Percentiles rank a stretch among this genome's conserved stretches.
Evolutionary conservation across 2,888 invertebrate genomes (phyloP).

Genomic region (Acleris literana): DNA sequence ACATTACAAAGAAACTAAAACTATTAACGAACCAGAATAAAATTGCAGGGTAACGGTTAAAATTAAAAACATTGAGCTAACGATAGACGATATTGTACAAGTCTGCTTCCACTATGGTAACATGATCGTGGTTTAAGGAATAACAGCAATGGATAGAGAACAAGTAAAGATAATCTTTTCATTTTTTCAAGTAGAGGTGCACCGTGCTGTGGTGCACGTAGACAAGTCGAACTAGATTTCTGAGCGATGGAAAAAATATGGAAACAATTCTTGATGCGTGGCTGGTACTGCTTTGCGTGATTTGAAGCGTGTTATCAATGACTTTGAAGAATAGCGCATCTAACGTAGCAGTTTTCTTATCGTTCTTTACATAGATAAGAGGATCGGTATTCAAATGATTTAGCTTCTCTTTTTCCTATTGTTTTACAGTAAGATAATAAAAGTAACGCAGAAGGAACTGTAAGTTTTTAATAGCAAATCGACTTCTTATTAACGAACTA

Average conservation of each 20-base stretch:
- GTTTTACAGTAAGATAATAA: no score
- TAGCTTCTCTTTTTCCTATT: neutral
- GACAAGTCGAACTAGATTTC: constrained; percentile 58
- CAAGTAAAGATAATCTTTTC: constrained; percentile 8
- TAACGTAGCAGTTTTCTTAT: neutral
- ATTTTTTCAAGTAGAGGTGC: constrained; percentile 33
- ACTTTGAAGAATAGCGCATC: constrained; percentile 22
- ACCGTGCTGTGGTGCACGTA: constrained; percentile 63
- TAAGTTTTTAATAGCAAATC: no score
- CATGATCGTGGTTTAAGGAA: neutral
- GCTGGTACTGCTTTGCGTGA: constrained; percentile 44
- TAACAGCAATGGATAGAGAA: constrained; percentile 25
- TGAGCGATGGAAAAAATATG: constrained; percentile 56
- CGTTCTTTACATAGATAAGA: neutral
- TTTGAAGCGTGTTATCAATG: constrained; percentile 28
- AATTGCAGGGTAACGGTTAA: constrained; percentile 9
- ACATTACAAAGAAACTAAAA: neutral
- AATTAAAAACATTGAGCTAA: neutral
- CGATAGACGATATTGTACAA: constrained; percentile 4
- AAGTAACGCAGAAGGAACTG: no score
- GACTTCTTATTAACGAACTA: no score
- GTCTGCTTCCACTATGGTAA: neutral
- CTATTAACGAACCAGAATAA: neutral
- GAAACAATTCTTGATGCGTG: constrained; percentile 56
- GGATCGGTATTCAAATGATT: neutral